phyloP scores from a whole-genome alignment of 1,140 invertebrate genomes.

The Trichomalopsis sarcophagae region DNA sequence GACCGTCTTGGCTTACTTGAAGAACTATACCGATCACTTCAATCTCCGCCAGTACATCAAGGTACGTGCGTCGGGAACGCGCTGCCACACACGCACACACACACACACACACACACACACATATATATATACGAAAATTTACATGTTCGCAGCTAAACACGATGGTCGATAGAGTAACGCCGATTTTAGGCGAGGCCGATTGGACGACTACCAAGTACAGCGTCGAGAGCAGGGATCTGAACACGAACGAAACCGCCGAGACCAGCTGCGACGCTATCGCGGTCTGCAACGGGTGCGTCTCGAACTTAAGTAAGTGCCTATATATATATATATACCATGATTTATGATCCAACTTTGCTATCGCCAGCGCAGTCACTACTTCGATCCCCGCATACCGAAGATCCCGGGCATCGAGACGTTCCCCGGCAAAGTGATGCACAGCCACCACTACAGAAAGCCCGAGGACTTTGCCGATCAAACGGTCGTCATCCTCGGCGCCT shows the following conservation, averaged over 20 bases:
- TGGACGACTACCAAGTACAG: slow-evolving; percentile 60
- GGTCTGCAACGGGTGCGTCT: slow-evolving; percentile 79
- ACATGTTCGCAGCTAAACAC: slow-evolving; percentile 59
- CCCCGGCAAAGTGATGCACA: slow-evolving; percentile 78
- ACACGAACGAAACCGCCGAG: slow-evolving; percentile 61
- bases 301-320: not conserved
- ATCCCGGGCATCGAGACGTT: slow-evolving; percentile 78
- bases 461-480: slow-evolving; percentile 75
- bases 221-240: slow-evolving; percentile 69
- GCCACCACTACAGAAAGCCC: slow-evolving; percentile 80
- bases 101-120: no score
- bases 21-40: slow-evolving; percentile 77
- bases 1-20: slow-evolving; percentile 80
- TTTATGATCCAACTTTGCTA: no score
- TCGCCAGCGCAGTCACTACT: slow-evolving; percentile 77
- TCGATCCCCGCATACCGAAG: slow-evolving; percentile 77
- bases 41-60: slow-evolving; percentile 75
- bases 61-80: slow-evolving; percentile 6
- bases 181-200: slow-evolving; percentile 49
- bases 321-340: no score
- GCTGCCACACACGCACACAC: no score
- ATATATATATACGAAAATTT: no score
- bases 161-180: slow-evolving; percentile 65
- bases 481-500: slow-evolving; percentile 81
- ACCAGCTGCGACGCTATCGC: slow-evolving; percentile 78